A percentile compares a stretch with the other conserved stretches of the same genome.
Evolutionary conservation across 2,888 invertebrate species (phyloP).

Genomic region (Gasteruption jaculator): DNA sequence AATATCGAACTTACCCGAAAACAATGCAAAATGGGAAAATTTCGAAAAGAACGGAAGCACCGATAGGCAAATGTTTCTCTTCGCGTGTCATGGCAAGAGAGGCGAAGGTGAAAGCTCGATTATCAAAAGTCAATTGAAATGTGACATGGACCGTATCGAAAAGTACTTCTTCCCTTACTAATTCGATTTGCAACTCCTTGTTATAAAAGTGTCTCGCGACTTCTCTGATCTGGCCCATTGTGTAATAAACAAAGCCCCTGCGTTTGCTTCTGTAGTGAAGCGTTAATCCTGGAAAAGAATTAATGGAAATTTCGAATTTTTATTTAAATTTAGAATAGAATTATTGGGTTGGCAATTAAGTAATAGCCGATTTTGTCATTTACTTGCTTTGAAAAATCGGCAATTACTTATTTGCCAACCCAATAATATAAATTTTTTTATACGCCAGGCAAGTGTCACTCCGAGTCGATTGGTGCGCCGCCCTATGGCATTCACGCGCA

Average conservation of each 20-base stretch:
- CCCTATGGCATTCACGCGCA: no score
- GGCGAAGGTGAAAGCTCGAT: constrained; percentile 81
- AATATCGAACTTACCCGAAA: constrained; percentile 75
- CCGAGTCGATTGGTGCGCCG: no score
- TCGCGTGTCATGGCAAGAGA: constrained; percentile 81
- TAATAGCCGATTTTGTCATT: no score
- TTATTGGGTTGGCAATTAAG: no score
- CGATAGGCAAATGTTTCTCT: constrained; percentile 84
- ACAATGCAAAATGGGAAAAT: constrained; percentile 98
- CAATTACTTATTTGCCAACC: neutral
- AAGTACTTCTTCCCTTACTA: constrained; percentile 79
- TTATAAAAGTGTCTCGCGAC: constrained; percentile 92
- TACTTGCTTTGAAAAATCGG: no score
- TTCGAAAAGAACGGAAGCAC: constrained; percentile 87
- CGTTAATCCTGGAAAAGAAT: constrained; percentile 64
- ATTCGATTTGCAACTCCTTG: constrained; percentile 88
- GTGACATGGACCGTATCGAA: constrained; percentile 92
- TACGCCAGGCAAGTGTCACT: no score
- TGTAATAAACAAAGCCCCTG: constrained; percentile 91
- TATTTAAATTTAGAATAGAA: neutral
- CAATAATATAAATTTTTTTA: constrained; percentile 3
- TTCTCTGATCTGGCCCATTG: constrained; percentile 93
- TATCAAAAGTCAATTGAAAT: constrained; percentile 91
- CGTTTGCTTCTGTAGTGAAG: constrained; percentile 91
- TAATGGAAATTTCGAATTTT: neutral